These are phyloP conservation scores for Uropsilus gracilis DNA, from an alignment of 2,113 vertebrate species.

Conservation along the genomic window DNA sequence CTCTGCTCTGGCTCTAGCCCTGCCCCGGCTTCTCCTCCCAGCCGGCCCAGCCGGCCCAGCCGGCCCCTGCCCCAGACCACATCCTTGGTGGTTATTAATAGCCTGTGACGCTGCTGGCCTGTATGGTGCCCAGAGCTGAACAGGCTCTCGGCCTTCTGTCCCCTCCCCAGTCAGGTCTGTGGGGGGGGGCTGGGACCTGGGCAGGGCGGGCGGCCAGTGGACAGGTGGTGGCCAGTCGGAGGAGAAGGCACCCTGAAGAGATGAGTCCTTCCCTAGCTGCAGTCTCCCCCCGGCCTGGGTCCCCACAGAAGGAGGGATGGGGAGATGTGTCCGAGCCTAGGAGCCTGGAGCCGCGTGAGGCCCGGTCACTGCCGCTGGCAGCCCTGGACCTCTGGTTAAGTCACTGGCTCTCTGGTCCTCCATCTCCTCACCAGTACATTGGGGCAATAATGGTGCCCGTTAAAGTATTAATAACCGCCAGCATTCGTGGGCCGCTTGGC, in stretches of 20 bases:
- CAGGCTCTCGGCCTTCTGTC: neutral
- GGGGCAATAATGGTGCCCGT: neutral
- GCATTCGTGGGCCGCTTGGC: neutral
- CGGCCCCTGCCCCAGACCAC: constrained; percentile 35
- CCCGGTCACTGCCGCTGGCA: neutral
- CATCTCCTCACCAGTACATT: neutral
- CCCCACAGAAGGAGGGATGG: rapidly evolving
- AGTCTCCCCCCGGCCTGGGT: neutral
- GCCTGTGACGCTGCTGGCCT: neutral
- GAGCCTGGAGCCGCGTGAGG: neutral
- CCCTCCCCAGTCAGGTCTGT: neutral
- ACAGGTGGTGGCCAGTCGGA: neutral
- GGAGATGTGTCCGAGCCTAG: neutral
- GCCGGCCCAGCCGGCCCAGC: neutral
- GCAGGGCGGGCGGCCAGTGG: neutral
- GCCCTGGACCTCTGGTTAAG: neutral
- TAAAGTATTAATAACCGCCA: neutral
- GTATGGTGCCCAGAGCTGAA: constrained; percentile 35
- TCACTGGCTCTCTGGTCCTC: neutral
- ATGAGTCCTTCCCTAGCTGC: neutral
- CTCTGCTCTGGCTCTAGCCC: neutral
- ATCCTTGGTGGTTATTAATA: constrained; percentile 55
- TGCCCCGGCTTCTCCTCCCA: constrained; percentile 19
- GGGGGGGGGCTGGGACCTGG: neutral
- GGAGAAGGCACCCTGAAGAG: neutral